Evolutionary conservation across 2,113 vertebrate species (phyloP).

Genomic region (Gila orcuttii): DNA sequence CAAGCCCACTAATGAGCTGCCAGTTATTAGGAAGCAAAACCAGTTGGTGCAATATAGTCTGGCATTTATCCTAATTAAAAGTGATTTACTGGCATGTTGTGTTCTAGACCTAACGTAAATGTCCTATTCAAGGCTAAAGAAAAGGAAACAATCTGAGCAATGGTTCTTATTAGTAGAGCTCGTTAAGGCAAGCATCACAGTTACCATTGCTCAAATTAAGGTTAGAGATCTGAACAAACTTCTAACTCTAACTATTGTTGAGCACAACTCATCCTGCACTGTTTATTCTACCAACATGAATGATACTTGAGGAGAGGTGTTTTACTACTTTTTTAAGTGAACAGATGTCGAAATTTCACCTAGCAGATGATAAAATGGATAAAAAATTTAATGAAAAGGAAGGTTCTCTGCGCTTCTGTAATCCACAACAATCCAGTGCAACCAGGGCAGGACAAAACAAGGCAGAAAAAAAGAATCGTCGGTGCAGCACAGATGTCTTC

Average conservation of each 20-base stretch:
- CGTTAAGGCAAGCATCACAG: not conserved
- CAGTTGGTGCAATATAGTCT: conserved; percentile 75
- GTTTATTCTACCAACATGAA: not conserved
- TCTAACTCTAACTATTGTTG: not conserved
- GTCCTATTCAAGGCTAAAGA: conserved; percentile 63
- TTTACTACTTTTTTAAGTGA: not conserved
- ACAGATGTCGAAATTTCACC: not conserved
- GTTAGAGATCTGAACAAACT: not conserved
- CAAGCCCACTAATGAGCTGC: not conserved
- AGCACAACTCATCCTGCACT: not conserved
- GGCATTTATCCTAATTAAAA: conserved; percentile 80
- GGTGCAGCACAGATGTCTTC: too few species aligned
- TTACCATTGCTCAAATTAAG: not conserved
- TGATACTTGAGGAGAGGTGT: not conserved
- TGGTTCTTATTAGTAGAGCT: not conserved
- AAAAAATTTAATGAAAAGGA: not conserved
- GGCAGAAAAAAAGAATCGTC: too few species aligned
- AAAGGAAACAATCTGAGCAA: not conserved
- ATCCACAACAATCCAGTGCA: too few species aligned
- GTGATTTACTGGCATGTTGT: conserved; percentile 69
- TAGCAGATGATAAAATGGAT: not conserved
- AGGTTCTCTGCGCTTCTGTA: too few species aligned
- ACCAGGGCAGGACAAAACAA: too few species aligned
- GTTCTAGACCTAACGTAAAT: conserved; percentile 65
- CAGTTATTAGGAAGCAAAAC: conserved; percentile 41